A percentile compares a stretch with the other conserved stretches of the same genome.
Evolutionary conservation across 1,140 invertebrate genomes (phyloP).

Genomic region (Chlorops oryzae): DNA sequence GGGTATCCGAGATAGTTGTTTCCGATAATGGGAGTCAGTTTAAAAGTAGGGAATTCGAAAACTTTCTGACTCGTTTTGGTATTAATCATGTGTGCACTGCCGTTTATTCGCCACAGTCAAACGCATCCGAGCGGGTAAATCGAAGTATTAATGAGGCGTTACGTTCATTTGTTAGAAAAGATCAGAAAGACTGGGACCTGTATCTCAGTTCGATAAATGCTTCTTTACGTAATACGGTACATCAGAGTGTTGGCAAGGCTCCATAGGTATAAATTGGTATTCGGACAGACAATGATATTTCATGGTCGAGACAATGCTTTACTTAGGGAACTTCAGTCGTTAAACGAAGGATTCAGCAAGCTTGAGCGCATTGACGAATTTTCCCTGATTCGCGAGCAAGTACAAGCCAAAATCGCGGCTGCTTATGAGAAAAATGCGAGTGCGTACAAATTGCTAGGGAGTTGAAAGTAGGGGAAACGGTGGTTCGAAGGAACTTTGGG

Average conservation of each 20-base stretch:
- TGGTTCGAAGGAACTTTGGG: constrained; percentile 8
- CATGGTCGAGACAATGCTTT: constrained; percentile 11
- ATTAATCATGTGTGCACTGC: neutral
- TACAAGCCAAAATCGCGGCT: neutral
- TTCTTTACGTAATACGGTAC: constrained; percentile 2
- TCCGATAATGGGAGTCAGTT: constrained; percentile 6
- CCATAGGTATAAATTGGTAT: constrained; percentile 8
- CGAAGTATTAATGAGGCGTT: constrained; percentile 3
- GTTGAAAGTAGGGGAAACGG: constrained; percentile 6
- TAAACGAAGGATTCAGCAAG: constrained; percentile 5
- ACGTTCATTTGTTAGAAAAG: constrained; percentile 9
- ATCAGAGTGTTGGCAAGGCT: constrained; percentile 8
- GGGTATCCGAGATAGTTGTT: constrained; percentile 4
- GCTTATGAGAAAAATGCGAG: neutral
- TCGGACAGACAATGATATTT: constrained; percentile 16
- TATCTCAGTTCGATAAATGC: constrained; percentile 10
- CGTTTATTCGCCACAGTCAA: too few relatives aligned
- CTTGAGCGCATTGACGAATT: neutral
- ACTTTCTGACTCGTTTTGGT: constrained; percentile 4
- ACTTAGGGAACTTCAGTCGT: constrained; percentile 2
- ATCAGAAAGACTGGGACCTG: too few relatives aligned
- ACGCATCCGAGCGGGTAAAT: too few relatives aligned
- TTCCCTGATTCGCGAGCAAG: neutral
- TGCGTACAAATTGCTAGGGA: neutral
- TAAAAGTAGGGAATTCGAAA: neutral